A percentile compares a stretch with the other conserved stretches of the same genome.
These are phyloP conservation scores for Desmophyllum pertusum DNA, from an alignment of 92 coral and sea anemone species.

Conservation along the genomic window DNA sequence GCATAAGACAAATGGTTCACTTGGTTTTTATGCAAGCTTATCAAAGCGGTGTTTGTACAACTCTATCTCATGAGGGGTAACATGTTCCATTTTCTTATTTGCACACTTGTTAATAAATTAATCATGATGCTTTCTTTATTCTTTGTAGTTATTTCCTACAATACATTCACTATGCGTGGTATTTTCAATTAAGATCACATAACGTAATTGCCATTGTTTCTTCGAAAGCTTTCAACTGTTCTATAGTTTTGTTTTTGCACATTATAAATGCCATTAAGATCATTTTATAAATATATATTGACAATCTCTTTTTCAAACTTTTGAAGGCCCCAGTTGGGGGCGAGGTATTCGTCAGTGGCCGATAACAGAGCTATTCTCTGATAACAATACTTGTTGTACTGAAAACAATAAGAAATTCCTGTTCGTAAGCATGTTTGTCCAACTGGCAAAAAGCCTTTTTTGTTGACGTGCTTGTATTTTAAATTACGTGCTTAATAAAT, in stretches of 20 bases:
- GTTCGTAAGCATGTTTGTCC: background rate
- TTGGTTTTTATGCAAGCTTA: background rate
- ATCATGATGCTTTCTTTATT: background rate
- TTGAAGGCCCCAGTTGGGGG: background rate
- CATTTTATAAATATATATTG: background rate
- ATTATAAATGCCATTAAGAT: background rate
- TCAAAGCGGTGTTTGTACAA: background rate
- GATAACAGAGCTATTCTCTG: background rate
- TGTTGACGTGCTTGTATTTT: background rate
- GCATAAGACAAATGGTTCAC: background rate
- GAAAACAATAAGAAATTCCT: background rate
- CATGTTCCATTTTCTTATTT: background rate
- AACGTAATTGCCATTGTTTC: background rate
- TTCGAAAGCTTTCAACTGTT: background rate
- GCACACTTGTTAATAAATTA: background rate
- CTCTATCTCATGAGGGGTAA: background rate
- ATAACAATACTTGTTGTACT: too few species aligned
- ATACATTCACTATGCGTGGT: conserved; percentile 1
- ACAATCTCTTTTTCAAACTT: background rate
- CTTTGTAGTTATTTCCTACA: background rate
- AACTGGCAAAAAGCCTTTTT: conserved; percentile 15
- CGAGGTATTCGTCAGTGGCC: background rate
- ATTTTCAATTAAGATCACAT: background rate
- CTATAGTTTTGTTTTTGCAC: background rate
- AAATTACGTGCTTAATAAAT: too few species aligned